Evolutionary conservation across 2,888 invertebrate genomes (phyloP).

Genomic region (Podabrus alpinus): DNA sequence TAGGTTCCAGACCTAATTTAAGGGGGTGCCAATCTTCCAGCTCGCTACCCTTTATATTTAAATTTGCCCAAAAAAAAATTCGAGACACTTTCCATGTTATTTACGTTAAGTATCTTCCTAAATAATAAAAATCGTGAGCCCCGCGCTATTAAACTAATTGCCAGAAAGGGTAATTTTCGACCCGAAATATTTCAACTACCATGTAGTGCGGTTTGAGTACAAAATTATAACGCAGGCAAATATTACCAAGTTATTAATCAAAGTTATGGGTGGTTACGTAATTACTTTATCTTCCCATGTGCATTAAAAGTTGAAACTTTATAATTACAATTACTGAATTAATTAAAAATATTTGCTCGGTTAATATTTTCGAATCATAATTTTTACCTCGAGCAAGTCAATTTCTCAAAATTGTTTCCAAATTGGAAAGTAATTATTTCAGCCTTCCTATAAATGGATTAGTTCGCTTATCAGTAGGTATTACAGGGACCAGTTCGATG

Average conservation of each 20-base stretch:
- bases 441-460: background rate
- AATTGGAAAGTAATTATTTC: background rate
- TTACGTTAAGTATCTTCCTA: background rate
- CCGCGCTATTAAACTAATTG: background rate
- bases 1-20: constrained; percentile 48
- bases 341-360: background rate
- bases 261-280: background rate
- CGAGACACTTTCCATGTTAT: background rate
- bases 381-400: background rate
- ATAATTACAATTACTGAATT: background rate
- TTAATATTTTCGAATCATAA: background rate
- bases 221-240: background rate
- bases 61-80: background rate
- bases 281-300: background rate
- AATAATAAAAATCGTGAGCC: background rate
- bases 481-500: background rate
- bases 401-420: background rate
- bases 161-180: constrained; percentile 1
- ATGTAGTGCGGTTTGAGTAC: constrained; percentile 1
- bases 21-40: constrained; percentile 3
- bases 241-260: background rate
- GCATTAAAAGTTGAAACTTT: background rate
- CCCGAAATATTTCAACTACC: constrained; percentile 4
- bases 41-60: background rate
- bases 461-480: background rate